phyloP scores from a whole-genome alignment of 2,113 vertebrate species.

The Perca schrenkii region DNA sequence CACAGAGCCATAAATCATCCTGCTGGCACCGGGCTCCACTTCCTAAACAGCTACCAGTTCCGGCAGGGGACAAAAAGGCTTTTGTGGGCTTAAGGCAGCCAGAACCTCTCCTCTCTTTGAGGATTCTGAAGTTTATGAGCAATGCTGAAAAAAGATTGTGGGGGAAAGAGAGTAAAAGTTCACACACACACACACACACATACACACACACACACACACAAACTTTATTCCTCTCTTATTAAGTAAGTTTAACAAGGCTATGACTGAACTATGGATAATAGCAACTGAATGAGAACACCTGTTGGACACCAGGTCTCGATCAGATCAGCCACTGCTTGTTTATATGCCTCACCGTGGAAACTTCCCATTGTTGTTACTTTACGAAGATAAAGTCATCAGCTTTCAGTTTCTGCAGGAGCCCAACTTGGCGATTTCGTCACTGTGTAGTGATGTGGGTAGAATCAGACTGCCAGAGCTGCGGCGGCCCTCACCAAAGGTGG shows the following conservation, averaged over 20 bases:
- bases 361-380: constrained; percentile 39
- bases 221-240: constrained; percentile 38
- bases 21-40: constrained; percentile 89
- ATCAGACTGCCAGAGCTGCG: constrained; percentile 54
- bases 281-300: constrained; percentile 69
- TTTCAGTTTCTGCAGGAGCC: constrained; percentile 49
- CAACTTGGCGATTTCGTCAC: constrained; percentile 52
- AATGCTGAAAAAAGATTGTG: constrained; percentile 60
- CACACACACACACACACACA: constrained; percentile 21
- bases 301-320: constrained; percentile 63
- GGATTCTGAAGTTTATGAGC: constrained; percentile 81
- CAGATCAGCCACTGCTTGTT: constrained; percentile 64
- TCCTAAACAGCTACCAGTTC: constrained; percentile 90
- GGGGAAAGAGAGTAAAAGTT: constrained; percentile 14
- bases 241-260: constrained; percentile 45
- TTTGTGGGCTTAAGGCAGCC: constrained; percentile 87
- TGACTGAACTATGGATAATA: constrained; percentile 49
- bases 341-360: constrained; percentile 53
- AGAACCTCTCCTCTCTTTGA: constrained; percentile 72
- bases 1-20: constrained; percentile 99
- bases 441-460: constrained; percentile 56
- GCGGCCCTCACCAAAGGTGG: constrained; percentile 68
- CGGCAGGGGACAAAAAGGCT: constrained; percentile 90
- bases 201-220: constrained; percentile 15
- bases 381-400: constrained; percentile 64